Evolutionary conservation across 2,888 invertebrate species (phyloP).

Genomic region (Aspidiotus destructor): DNA sequence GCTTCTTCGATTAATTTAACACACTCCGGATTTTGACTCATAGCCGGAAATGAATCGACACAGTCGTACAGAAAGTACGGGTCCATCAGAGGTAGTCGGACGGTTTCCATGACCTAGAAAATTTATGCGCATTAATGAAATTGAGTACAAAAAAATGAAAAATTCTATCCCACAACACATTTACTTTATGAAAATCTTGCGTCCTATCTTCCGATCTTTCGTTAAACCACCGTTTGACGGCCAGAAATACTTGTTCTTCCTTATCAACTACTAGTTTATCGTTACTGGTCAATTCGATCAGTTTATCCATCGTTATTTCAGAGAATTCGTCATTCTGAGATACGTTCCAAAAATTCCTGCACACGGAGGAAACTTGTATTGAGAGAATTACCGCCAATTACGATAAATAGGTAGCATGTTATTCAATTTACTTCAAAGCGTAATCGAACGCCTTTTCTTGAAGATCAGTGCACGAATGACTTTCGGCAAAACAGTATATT

Average conservation of each 20-base stretch:
- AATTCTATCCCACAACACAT: background rate
- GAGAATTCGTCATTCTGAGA: conserved; percentile 43
- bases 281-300: conserved; percentile 44
- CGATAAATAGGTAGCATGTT: background rate
- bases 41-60: conserved; percentile 42
- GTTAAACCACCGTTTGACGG: conserved; percentile 44
- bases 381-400: background rate
- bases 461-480: conserved; percentile 45
- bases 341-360: conserved; percentile 42
- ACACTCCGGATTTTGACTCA: conserved; percentile 42
- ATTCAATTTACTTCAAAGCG: conserved; percentile 40
- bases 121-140: background rate
- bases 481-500: conserved; percentile 46
- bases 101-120: conserved; percentile 43
- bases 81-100: conserved; percentile 44
- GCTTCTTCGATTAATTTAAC: conserved; percentile 44
- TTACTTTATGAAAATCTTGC: conserved; percentile 41
- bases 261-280: conserved; percentile 45
- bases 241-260: conserved; percentile 46
- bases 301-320: conserved; percentile 42
- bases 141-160: conserved; percentile 4
- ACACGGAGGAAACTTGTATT: conserved; percentile 16
- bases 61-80: conserved; percentile 46
- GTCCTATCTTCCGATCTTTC: conserved; percentile 41
- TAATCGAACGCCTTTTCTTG: conserved; percentile 43